These are phyloP conservation scores for Scaptomyza hsui DNA, from an alignment of 1,140 invertebrate species.

Conservation along the genomic window DNA sequence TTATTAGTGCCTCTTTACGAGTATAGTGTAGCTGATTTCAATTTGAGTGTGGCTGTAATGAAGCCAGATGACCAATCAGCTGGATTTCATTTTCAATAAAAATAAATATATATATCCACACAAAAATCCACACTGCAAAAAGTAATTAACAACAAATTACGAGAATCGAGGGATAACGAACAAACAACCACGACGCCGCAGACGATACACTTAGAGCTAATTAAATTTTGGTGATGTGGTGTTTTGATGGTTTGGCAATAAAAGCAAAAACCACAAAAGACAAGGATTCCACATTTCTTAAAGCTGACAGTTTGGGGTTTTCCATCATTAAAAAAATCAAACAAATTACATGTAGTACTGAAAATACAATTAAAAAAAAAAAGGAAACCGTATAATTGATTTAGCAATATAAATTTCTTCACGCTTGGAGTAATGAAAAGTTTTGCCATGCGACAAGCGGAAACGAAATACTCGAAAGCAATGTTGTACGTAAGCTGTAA, in stretches of 20 bases:
- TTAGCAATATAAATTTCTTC: conserved; percentile 65
- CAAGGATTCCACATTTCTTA: conserved; percentile 29
- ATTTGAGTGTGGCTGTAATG: conserved; percentile 40
- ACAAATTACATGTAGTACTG: conserved; percentile 57
- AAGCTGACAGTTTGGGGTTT: conserved; percentile 12
- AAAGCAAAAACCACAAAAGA: conserved; percentile 36
- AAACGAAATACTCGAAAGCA: conserved; percentile 3
- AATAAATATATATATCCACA: no score
- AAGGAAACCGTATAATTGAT: conserved; percentile 64
- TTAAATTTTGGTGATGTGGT: conserved; percentile 56
- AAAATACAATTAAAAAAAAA: conserved; percentile 43
- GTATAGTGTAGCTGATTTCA: conserved; percentile 51
- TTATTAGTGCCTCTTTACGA: conserved; percentile 59
- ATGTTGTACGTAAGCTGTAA: conserved; percentile 53
- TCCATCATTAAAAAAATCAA: conserved; percentile 53
- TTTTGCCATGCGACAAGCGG: background rate
- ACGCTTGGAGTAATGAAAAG: conserved; percentile 37
- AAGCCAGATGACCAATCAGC: conserved; percentile 45
- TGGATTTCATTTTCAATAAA: conserved; percentile 76
- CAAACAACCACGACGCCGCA: conserved; percentile 36
- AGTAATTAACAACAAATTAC: conserved; percentile 79
- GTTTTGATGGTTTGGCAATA: conserved; percentile 28
- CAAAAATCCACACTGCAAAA: conserved; percentile 49
- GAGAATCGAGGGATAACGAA: conserved; percentile 38
- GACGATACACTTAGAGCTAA: conserved; percentile 74